Evolutionary conservation across 2,797 vertebrate genomes (phyloP).

Genomic region (Adelosebastes latens): DNA sequence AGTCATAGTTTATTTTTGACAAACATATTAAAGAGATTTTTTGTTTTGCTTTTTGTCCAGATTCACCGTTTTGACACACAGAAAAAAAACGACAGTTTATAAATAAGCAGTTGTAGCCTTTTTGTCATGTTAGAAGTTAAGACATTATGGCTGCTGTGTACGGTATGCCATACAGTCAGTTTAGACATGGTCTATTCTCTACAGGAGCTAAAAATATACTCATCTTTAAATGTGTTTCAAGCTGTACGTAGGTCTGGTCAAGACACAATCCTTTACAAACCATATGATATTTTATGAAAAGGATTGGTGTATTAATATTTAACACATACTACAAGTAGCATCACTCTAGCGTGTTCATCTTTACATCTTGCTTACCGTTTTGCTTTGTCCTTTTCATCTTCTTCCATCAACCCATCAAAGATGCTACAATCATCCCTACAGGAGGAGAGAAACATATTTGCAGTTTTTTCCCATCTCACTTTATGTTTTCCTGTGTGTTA

Average conservation of each 20-base stretch:
- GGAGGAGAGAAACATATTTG: slow-evolving; percentile 32
- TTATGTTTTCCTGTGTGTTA: neutral
- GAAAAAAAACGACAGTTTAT: no score
- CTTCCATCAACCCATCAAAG: slow-evolving; percentile 98
- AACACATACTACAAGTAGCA: neutral
- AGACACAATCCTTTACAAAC: neutral
- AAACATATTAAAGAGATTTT: neutral
- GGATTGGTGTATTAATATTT: neutral
- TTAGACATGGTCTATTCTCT: neutral
- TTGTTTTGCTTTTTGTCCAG: neutral
- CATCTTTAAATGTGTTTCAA: neutral
- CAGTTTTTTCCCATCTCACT: neutral
- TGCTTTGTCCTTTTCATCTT: slow-evolving; percentile 99
- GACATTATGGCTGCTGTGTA: neutral
- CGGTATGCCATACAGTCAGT: neutral
- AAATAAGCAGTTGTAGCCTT: neutral
- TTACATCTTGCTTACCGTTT: slow-evolving; percentile 87
- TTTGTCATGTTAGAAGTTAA: neutral
- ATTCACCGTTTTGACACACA: neutral
- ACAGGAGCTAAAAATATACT: neutral
- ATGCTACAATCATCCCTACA: slow-evolving; percentile 97
- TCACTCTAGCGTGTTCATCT: neutral
- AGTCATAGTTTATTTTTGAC: neutral
- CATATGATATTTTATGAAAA: neutral
- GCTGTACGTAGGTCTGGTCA: neutral